Percentiles rank a stretch among this genome's conserved stretches.
Evolutionary conservation across 2,888 invertebrate genomes (phyloP).

Genomic region (Lydus trimaculatus): DNA sequence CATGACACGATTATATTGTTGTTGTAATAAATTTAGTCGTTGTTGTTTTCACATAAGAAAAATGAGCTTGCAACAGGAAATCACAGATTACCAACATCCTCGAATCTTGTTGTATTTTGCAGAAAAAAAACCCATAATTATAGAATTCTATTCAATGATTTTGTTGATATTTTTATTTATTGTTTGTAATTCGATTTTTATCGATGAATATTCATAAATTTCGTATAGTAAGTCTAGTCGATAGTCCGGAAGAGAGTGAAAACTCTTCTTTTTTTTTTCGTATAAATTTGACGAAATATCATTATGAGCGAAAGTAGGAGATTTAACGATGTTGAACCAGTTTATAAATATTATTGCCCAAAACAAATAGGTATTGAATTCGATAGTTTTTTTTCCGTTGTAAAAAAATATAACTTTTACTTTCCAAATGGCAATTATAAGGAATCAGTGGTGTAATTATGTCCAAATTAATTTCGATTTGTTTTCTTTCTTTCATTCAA

Average conservation of each 20-base stretch:
- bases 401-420: slow-evolving; percentile 27
- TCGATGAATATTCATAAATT: too few relatives aligned
- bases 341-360: slow-evolving; percentile 22
- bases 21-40: not conserved
- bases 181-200: not conserved
- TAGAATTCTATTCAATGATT: slow-evolving; percentile 7
- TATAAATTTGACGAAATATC: not conserved
- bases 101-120: slow-evolving; percentile 21
- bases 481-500: not conserved
- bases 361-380: slow-evolving; percentile 22
- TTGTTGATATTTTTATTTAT: not conserved
- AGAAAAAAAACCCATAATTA: slow-evolving; percentile 8
- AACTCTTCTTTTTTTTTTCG: not conserved
- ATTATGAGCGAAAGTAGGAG: slow-evolving; percentile 28
- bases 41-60: slow-evolving; percentile 5
- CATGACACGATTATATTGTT: slow-evolving; percentile 29
- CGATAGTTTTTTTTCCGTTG: slow-evolving; percentile 1
- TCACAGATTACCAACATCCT: slow-evolving; percentile 40
- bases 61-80: slow-evolving; percentile 34
- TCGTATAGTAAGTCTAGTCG: not conserved
- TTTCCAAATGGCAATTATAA: slow-evolving; percentile 18
- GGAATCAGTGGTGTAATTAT: slow-evolving; percentile 19
- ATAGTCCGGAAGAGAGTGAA: slow-evolving; percentile 9
- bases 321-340: slow-evolving; percentile 32
- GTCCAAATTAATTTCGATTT: not conserved